These are phyloP conservation scores for Miltochrista miniata DNA, from an alignment of 2,888 invertebrate species.

Conservation along the genomic window DNA sequence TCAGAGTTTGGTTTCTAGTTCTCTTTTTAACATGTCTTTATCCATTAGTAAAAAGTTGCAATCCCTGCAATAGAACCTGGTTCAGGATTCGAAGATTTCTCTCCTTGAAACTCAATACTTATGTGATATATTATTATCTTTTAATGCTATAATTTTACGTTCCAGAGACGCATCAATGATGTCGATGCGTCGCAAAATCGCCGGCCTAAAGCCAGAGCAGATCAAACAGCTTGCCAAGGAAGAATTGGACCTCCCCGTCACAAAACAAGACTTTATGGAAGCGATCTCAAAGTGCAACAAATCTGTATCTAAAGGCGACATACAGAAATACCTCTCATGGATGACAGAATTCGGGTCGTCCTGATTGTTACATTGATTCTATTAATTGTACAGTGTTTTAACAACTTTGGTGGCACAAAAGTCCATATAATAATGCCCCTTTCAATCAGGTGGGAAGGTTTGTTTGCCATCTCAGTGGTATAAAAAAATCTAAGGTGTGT, in stretches of 20 bases:
- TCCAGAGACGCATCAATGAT: slow-evolving; percentile 98
- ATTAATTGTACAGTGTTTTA: slow-evolving; percentile 21
- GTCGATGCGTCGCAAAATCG: slow-evolving; percentile 98
- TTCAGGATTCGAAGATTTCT: too few relatives aligned
- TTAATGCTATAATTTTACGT: too few relatives aligned
- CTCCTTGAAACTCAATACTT: too few relatives aligned
- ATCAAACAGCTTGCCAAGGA: slow-evolving; percentile 97
- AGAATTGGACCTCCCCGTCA: slow-evolving; percentile 97
- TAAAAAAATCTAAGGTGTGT: too few relatives aligned
- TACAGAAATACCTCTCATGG: slow-evolving; percentile 98
- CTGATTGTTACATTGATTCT: slow-evolving; percentile 81
- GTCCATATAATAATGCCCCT: background rate
- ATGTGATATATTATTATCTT: too few relatives aligned
- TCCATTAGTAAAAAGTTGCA: too few relatives aligned
- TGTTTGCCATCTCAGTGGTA: too few relatives aligned
- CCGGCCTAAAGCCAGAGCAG: slow-evolving; percentile 96
- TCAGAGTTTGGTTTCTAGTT: too few relatives aligned
- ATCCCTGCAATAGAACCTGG: too few relatives aligned
- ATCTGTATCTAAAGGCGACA: slow-evolving; percentile 96
- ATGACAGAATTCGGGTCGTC: slow-evolving; percentile 98
- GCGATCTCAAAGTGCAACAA: slow-evolving; percentile 98
- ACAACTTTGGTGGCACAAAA: background rate
- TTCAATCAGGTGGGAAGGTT: too few relatives aligned
- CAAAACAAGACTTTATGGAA: slow-evolving; percentile 95
- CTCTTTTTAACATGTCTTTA: too few relatives aligned